Evolutionary conservation across 2,113 vertebrate species (phyloP).

Genomic region (Delphinapterus leucas): DNA sequence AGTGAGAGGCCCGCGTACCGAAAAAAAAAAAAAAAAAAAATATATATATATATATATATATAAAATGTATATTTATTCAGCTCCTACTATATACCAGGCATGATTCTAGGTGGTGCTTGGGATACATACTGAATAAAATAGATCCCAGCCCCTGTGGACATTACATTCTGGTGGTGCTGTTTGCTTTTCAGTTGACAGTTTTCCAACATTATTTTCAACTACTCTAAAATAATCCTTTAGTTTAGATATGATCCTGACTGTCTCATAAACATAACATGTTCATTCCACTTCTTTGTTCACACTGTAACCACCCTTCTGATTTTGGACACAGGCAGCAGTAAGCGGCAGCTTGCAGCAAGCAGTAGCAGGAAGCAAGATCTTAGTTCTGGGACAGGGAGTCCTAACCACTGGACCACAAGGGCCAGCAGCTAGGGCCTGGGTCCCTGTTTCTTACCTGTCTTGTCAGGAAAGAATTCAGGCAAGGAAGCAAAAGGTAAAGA

Average conservation of each 20-base stretch:
- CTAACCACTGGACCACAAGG: too few species aligned
- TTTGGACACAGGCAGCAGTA: too few species aligned
- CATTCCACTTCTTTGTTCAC: not conserved
- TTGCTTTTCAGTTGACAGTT: not conserved
- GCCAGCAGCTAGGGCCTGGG: too few species aligned
- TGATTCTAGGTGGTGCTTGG: not conserved
- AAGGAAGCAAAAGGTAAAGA: too few species aligned
- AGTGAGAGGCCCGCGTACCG: too few species aligned
- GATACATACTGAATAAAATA: not conserved
- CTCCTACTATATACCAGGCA: not conserved
- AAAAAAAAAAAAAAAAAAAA: too few species aligned
- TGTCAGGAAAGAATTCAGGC: too few species aligned
- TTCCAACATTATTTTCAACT: not conserved
- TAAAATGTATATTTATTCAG: not conserved
- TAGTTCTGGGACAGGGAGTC: too few species aligned
- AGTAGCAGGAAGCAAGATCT: too few species aligned
- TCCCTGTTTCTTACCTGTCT: too few species aligned
- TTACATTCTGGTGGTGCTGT: not conserved
- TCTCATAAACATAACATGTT: not conserved
- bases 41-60: too few species aligned
- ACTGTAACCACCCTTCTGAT: not conserved
- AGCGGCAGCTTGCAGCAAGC: too few species aligned
- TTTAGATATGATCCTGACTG: not conserved
- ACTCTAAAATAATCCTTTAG: not conserved
- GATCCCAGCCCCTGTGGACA: not conserved